Base-by-base conservation (phyloP, 2,888 invertebrate species). In the Brachyptera putata region DNA sequence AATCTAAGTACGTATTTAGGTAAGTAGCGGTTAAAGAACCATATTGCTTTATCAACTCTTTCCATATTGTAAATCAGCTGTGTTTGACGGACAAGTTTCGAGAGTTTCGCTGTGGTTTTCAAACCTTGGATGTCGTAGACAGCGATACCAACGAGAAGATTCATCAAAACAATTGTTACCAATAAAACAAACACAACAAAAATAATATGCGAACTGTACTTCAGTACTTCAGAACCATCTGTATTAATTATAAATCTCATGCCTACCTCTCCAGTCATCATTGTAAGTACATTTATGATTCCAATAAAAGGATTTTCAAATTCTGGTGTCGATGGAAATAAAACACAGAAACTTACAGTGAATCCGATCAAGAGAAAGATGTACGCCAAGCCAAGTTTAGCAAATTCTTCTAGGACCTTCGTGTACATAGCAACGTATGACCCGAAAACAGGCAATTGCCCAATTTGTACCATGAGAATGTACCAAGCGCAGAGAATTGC, bases 51-150 rank as follows among this genome's bases (percentile, higher is more conserved):
- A n/a, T n/a, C 72, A 0, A 90, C 91, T 30, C 89, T 76, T 70
- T 91, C 91, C 76, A 91, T 87, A 70, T 91, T 91, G 1, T 89
- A 89, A 64, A 91, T 91, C 14, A 91, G 73, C 74, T 91, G 90
- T 0, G 91, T 91, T 74, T 91, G 91, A 13, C 91, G 79, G 7
- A 91, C 91, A 4, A 91, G 77, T 70, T 91, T 91, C 0, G 89
- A 89, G 1, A 91, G 76, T 0, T 89, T 91, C 0, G 91, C 91
- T 0, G 91, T 91, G 77, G 91, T 91, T 67, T 91, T 86, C 11
- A 91, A 75, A 18, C 61, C 63, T 25, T 64, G 75, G 58, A 75
- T 75, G 59, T 75, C 75, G 57, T 74, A 72, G 0, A 75, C 75
- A 3, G 75, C 75, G 24, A 75, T 74, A n/a, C 75, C 75, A 3